Conservation (phyloP, 2,113 vertebrate genomes). For the Pedetes capensis region DNA sequence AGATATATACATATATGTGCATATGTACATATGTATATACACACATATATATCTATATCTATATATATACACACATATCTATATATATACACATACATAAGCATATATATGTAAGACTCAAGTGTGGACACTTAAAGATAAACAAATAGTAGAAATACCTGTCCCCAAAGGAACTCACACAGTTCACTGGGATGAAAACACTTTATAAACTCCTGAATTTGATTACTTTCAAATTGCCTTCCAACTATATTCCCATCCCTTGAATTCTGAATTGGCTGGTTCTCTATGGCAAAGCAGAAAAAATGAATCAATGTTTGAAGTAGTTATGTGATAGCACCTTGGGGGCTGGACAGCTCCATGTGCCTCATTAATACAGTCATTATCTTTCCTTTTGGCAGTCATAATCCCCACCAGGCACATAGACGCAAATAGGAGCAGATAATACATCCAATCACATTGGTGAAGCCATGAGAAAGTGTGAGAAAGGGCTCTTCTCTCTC, state of each 20-base stretch:
- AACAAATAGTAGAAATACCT: background rate
- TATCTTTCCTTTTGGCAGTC: background rate
- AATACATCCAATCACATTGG: background rate
- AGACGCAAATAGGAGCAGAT: background rate
- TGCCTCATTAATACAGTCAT: background rate
- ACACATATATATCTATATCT: too few relatives aligned
- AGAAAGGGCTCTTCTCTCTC: background rate
- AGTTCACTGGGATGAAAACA: background rate
- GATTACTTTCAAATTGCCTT: background rate
- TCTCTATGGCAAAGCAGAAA: background rate
- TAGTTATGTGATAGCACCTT: background rate
- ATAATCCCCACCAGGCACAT: background rate
- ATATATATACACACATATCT: too few relatives aligned
- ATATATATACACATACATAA: too few relatives aligned
- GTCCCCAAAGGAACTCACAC: background rate
- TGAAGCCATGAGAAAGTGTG: background rate
- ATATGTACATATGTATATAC: too few relatives aligned
- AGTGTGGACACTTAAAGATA: background rate
- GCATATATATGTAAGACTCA: background rate
- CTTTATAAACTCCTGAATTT: background rate
- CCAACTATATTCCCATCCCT: background rate
- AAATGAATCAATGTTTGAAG: background rate
- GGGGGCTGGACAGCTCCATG: background rate
- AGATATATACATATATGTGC: too few relatives aligned
- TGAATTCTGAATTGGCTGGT: background rate